Evolutionary conservation across 2,888 invertebrate genomes (phyloP).

Genomic region (Acanthosepion esculentum): DNA sequence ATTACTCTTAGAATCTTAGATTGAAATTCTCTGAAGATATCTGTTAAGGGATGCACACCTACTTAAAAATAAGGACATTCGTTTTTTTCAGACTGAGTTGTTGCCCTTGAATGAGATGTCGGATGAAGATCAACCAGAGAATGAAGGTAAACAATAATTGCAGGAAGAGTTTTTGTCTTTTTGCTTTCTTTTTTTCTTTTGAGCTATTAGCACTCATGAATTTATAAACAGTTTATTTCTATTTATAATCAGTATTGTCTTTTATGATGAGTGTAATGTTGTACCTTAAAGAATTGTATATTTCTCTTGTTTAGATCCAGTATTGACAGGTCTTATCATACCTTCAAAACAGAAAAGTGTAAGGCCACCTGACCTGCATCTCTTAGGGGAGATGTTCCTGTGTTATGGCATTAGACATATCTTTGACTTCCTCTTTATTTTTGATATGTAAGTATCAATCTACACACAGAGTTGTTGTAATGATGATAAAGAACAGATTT

Average conservation of each 20-base stretch:
- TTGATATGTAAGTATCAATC: slow-evolving; percentile 68
- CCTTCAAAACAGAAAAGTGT: slow-evolving; percentile 54
- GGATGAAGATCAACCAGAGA: slow-evolving; percentile 63
- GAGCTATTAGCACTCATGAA: no score
- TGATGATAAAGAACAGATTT: no score
- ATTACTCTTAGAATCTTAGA: no score
- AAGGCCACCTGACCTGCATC: slow-evolving; percentile 69
- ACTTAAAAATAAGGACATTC: background rate
- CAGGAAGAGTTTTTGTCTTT: no score
- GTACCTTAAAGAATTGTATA: background rate
- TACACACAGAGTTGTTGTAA: background rate
- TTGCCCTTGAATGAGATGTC: slow-evolving; percentile 66
- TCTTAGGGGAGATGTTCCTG: slow-evolving; percentile 70
- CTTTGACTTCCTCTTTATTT: slow-evolving; percentile 69
- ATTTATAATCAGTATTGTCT: background rate
- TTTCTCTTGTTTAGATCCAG: slow-evolving; percentile 56
- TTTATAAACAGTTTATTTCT: no score
- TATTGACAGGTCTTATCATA: slow-evolving; percentile 56
- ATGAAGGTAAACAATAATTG: slow-evolving; percentile 53
- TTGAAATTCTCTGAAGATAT: no score
- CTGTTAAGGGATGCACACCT: no score
- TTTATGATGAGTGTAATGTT: background rate
- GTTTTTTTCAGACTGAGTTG: slow-evolving; percentile 60
- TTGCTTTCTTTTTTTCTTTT: no score
- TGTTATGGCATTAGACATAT: slow-evolving; percentile 65